Percentiles rank a stretch among this genome's conserved stretches.
These are phyloP conservation scores for Pandemis heparana DNA, from an alignment of 2,888 invertebrate genomes.

Conservation along the genomic window DNA sequence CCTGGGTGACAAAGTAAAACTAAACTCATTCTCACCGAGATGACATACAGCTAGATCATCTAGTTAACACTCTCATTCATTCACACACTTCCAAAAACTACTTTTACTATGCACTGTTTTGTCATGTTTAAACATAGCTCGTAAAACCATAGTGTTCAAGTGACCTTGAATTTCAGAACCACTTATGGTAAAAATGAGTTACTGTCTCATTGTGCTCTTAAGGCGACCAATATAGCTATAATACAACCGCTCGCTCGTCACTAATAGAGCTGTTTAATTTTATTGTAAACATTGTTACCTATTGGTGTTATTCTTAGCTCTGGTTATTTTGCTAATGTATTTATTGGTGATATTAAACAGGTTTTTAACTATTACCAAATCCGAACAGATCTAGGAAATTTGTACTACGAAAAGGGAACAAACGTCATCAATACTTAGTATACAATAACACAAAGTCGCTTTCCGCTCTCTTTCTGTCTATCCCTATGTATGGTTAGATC, in stretches of 20 bases:
- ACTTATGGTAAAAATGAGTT: not conserved
- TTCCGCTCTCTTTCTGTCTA: no score
- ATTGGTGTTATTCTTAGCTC: not conserved
- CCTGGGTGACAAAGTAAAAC: no score
- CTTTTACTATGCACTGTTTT: not conserved
- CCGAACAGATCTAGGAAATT: not conserved
- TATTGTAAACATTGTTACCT: constrained; percentile 11
- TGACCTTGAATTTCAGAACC: constrained; percentile 12
- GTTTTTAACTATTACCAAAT: no score
- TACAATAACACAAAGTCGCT: no score
- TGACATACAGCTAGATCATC: no score
- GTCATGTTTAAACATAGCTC: not conserved
- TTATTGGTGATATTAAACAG: not conserved
- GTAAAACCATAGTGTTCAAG: constrained; percentile 19
- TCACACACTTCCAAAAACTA: not conserved
- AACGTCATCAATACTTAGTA: no score
- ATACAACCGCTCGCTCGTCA: constrained; percentile 12
- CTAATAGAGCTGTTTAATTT: constrained; percentile 28
- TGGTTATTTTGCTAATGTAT: not conserved
- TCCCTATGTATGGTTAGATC: no score
- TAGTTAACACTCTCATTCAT: not conserved
- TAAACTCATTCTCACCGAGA: no score
- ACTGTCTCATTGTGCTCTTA: constrained; percentile 19
- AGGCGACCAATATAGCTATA: constrained; percentile 19
- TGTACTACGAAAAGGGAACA: not conserved